Evolutionary conservation across 2,888 invertebrate species (phyloP).

Genomic region (Himalopsyche japonica): DNA sequence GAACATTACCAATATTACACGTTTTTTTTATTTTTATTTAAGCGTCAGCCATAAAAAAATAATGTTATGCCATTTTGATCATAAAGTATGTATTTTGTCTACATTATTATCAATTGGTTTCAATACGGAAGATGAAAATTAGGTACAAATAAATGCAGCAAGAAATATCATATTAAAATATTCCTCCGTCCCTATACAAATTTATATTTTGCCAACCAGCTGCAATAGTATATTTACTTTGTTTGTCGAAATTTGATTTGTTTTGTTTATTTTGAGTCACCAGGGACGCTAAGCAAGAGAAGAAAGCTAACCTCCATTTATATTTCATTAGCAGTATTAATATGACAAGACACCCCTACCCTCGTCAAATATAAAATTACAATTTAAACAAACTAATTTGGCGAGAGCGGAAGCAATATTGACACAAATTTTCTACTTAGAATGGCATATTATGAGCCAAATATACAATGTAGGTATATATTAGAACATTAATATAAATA

Average conservation of each 20-base stretch:
- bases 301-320: neutral
- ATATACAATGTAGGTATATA: neutral
- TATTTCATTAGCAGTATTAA: neutral
- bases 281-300: neutral
- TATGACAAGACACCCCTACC: neutral
- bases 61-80: too few relatives aligned
- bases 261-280: neutral
- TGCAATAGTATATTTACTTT: neutral
- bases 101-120: too few relatives aligned
- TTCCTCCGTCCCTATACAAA: too few relatives aligned
- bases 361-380: slow-evolving; percentile 1
- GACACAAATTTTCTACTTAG: neutral
- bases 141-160: too few relatives aligned
- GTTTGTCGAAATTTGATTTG: neutral
- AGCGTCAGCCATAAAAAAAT: too few relatives aligned
- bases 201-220: neutral
- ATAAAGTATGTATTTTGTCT: too few relatives aligned
- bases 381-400: neutral
- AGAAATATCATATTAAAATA: too few relatives aligned
- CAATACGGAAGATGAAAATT: too few relatives aligned
- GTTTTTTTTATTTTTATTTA: too few relatives aligned
- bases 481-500: too few relatives aligned
- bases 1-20: too few relatives aligned
- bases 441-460: neutral
- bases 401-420: neutral